Evolutionary conservation across 2,797 vertebrate species (phyloP), one percentile per base, ranked within the genome.

Genomic region (Antennarius maculatus): DNA sequence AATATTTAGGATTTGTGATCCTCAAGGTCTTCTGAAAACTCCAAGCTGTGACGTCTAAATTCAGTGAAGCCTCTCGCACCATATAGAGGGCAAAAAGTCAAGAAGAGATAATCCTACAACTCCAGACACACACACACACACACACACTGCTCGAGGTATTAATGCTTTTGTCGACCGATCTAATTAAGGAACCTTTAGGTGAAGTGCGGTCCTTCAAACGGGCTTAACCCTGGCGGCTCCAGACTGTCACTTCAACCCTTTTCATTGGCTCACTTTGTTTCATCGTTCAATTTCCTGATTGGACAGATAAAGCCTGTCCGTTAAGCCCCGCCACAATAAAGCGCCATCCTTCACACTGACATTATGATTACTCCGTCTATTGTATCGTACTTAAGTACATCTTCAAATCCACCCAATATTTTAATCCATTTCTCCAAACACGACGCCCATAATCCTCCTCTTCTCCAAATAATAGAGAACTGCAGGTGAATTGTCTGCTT

Each of bases 141-240:
- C 46, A 34, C 61, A 55, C 56, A 45, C 29, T 4, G 2, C 50
- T 4, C n/a, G 42, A 49, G 57, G 41, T 37, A 51, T 60, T 41
- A 23, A 23, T 23, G 64, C 68, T 80, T 72, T 81, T 76, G 76
- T 81, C 51, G 58, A 51, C 45, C 74, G 74, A 82, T 86, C 77
- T 81, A 85, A 88, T 90, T 86, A 89, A 68, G 71, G 77, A 84
- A 76, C 68, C 71, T 77, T 75, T 45, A 74, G 70, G 79, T 86
- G 79, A 86, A 88, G 85, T 84, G 27, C 18, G 55, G 72, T 74
- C 54, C 68, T 79, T 83, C 67, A 84, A 79, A 79, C 61, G 41
- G 73, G 84, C 77, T 88, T 89, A 88, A 78, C 77, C 69, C 74
- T 58, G 3, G 12, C 47, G 17, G 67, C 70, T 61, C 71, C 62